Percentiles rank a stretch among this genome's conserved stretches.
phyloP scores from a whole-genome alignment of 2,888 invertebrate species.

The Aplocera efformata region DNA sequence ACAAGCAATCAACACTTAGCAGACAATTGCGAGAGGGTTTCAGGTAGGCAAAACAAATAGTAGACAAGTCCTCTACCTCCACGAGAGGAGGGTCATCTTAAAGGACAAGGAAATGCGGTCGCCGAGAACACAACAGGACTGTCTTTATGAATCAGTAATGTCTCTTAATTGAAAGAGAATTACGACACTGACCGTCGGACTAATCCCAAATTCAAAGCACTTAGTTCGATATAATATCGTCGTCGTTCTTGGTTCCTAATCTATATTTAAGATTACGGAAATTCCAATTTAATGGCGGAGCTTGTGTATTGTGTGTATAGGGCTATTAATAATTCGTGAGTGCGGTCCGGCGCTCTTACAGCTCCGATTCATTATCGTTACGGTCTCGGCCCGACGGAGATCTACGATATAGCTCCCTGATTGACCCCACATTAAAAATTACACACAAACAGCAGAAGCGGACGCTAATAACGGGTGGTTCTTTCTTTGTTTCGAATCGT shows the following conservation, averaged over 20 bases:
- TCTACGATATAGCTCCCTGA: conserved; percentile 77
- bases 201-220: conserved; percentile 56
- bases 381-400: conserved; percentile 70
- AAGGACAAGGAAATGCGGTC: conserved; percentile 68
- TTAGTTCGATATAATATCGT: conserved; percentile 22
- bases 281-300: conserved; percentile 46
- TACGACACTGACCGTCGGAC: conserved; percentile 55
- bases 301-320: conserved; percentile 45
- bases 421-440: conserved; percentile 81
- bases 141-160: conserved; percentile 76
- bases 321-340: conserved; percentile 80
- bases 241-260: conserved; percentile 17
- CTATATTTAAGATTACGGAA: conserved; percentile 34
- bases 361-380: conserved; percentile 77
- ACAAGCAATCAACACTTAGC: conserved; percentile 77
- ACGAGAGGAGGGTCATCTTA: conserved; percentile 66
- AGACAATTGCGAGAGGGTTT: conserved; percentile 71
- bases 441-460: conserved; percentile 69
- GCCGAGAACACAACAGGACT: conserved; percentile 57
- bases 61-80: conserved; percentile 56
- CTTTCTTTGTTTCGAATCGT: conserved; percentile 70
- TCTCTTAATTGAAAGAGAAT: conserved; percentile 70
- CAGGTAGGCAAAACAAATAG: conserved; percentile 75
- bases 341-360: conserved; percentile 75
- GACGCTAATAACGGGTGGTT: conserved; percentile 55